Evolutionary conservation across 2,888 invertebrate species (phyloP).

Genomic region (Cryptus armator): DNA sequence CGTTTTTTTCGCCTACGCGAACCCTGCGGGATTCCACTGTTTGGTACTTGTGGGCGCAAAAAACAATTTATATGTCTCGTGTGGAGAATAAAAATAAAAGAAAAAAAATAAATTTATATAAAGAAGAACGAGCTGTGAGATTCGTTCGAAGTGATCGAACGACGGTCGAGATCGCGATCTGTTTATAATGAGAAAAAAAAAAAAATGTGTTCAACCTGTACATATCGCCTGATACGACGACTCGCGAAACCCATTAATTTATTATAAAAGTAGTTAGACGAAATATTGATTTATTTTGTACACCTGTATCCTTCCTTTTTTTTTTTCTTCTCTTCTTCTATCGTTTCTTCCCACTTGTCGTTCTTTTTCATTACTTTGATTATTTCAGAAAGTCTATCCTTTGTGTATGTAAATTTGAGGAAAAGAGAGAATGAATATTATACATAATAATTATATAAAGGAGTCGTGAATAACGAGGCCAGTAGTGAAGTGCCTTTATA

Average conservation of each 20-base stretch:
- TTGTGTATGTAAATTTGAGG: conserved; percentile 58
- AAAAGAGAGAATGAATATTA: conserved; percentile 70
- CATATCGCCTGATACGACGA: conserved; percentile 73
- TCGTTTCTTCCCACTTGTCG: conserved; percentile 4
- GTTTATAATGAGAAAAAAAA: conserved; percentile 8
- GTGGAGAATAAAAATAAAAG: conserved; percentile 12
- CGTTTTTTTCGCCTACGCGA: conserved; percentile 1
- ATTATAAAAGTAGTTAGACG: conserved; percentile 75
- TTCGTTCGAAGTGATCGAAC: conserved; percentile 44
- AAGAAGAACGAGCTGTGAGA: conserved; percentile 18
- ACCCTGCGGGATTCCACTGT: background rate
- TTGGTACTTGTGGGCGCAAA: background rate
- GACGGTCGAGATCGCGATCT: conserved; percentile 35
- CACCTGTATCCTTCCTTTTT: conserved; percentile 28
- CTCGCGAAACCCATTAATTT: conserved; percentile 77
- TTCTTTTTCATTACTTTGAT: conserved; percentile 8
- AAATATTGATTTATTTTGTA: conserved; percentile 69
- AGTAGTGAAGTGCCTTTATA: conserved; percentile 81
- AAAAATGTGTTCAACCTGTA: conserved; percentile 81
- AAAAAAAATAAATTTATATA: background rate
- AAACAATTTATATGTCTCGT: conserved; percentile 13
- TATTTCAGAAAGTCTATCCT: conserved; percentile 42
- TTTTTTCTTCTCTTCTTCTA: conserved; percentile 12
- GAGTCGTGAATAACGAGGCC: conserved; percentile 79
- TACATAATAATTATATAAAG: conserved; percentile 70